Evolutionary conservation across 2,888 invertebrate species (phyloP).

Genomic region (Eupsilia transversa): DNA sequence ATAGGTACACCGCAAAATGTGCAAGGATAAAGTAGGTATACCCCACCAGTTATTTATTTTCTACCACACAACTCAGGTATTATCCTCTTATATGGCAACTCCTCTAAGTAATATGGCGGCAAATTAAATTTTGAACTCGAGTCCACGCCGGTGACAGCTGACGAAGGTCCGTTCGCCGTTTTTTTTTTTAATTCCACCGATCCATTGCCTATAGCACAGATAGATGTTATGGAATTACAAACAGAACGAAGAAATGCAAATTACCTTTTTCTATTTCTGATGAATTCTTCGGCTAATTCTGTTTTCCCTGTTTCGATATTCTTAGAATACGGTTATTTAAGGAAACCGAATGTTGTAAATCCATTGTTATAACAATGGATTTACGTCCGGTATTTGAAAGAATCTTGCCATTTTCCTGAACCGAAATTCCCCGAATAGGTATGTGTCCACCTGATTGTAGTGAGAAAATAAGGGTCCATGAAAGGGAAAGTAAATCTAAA

Average conservation of each 20-base stretch:
- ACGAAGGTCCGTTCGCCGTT: slow-evolving; percentile 77
- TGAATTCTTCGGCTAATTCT: slow-evolving; percentile 11
- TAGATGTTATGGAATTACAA: slow-evolving; percentile 20
- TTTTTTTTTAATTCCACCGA: slow-evolving; percentile 68
- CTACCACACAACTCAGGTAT: slow-evolving; percentile 23
- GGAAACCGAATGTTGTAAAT: slow-evolving; percentile 2
- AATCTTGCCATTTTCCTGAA: slow-evolving; percentile 13
- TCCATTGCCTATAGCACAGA: slow-evolving; percentile 21
- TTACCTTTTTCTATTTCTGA: slow-evolving; percentile 14
- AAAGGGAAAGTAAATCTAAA: slow-evolving; percentile 62
- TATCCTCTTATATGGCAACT: slow-evolving; percentile 41
- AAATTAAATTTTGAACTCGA: slow-evolving; percentile 85
- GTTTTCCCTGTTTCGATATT: slow-evolving; percentile 18
- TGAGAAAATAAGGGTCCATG: slow-evolving; percentile 64
- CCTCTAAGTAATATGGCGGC: slow-evolving; percentile 75
- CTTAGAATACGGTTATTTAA: slow-evolving; percentile 4
- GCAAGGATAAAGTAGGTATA: neutral
- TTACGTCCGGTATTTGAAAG: slow-evolving; percentile 1
- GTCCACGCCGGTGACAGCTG: slow-evolving; percentile 82
- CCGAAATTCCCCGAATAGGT: slow-evolving; percentile 58
- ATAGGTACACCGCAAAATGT: neutral
- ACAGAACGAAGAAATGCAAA: slow-evolving; percentile 31
- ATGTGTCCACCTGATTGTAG: slow-evolving; percentile 66
- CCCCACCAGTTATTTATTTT: slow-evolving; percentile 18
- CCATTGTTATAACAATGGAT: slow-evolving; percentile 8